Evolutionary conservation across 2,113 vertebrate genomes (phyloP).

Genomic region (Percina caprodes): DNA sequence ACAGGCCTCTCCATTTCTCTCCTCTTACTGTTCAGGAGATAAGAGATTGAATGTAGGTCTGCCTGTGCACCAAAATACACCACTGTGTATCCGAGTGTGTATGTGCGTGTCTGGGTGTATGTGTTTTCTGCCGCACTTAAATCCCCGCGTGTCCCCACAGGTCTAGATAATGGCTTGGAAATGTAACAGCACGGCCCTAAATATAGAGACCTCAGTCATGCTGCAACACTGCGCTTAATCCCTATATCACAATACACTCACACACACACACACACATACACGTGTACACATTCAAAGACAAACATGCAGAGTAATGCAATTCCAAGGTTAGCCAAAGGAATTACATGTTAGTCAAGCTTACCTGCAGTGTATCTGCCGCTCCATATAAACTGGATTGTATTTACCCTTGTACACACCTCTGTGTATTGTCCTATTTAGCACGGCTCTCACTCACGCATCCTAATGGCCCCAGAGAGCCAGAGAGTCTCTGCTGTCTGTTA

Average conservation of each 20-base stretch:
- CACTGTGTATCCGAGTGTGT: neutral
- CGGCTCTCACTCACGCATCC: constrained; percentile 73
- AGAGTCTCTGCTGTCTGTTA: constrained; percentile 66
- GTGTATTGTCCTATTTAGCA: constrained; percentile 75
- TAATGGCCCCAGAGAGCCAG: constrained; percentile 72
- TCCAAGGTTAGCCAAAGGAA: constrained; percentile 70
- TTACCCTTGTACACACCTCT: constrained; percentile 71
- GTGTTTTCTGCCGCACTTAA: constrained; percentile 28
- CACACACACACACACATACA: neutral
- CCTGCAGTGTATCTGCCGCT: constrained; percentile 45
- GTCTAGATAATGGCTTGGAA: constrained; percentile 70
- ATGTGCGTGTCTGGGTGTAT: neutral
- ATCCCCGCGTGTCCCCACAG: constrained; percentile 46
- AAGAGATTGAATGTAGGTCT: constrained; percentile 54
- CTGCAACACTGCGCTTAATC: constrained; percentile 54
- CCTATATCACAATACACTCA: constrained; percentile 40
- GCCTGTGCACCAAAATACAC: constrained; percentile 45
- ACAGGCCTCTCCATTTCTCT: constrained; percentile 66
- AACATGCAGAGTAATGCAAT: constrained; percentile 54
- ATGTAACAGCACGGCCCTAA: constrained; percentile 69
- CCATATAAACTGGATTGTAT: constrained; percentile 63
- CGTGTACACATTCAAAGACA: constrained; percentile 32
- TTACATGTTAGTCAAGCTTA: constrained; percentile 40
- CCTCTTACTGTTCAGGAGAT: constrained; percentile 57
- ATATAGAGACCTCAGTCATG: constrained; percentile 47